Percentiles rank a stretch among this genome's conserved stretches.
These are phyloP conservation scores for Trimorus sp. DNA, from an alignment of 2,888 invertebrate genomes.

Conservation along the genomic window DNA sequence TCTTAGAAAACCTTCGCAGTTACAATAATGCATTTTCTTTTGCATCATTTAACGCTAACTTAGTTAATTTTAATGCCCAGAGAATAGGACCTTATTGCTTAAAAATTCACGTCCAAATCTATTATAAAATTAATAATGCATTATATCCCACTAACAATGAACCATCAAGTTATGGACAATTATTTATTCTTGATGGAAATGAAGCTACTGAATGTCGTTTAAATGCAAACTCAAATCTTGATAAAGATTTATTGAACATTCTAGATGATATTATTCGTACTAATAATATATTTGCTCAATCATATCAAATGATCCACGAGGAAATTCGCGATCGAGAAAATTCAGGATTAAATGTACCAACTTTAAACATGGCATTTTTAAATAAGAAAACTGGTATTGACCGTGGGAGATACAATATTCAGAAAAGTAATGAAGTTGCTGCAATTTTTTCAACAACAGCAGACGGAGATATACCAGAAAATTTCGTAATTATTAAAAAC, in stretches of 20 bases:
- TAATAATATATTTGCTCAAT: neutral
- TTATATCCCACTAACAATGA: neutral
- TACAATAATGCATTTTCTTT: neutral
- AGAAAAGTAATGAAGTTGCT: neutral
- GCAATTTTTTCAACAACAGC: neutral
- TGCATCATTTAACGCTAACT: neutral
- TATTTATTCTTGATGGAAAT: neutral
- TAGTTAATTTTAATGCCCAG: neutral
- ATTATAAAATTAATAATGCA: neutral
- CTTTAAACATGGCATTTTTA: neutral
- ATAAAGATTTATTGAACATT: neutral
- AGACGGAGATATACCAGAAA: neutral
- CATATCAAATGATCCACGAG: neutral
- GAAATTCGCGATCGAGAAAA: neutral
- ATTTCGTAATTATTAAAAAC: neutral
- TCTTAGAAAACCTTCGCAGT: neutral
- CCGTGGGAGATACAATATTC: neutral
- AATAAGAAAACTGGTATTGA: neutral
- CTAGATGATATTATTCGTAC: neutral
- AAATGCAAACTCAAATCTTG: neutral
- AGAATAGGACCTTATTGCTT: neutral
- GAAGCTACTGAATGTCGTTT: neutral
- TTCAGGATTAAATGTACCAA: neutral
- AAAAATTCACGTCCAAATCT: neutral
- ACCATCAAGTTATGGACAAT: neutral